Evolutionary conservation across 1,140 invertebrate species (phyloP), one percentile per base, ranked within the genome.

Genomic region (Spodoptera litura): DNA sequence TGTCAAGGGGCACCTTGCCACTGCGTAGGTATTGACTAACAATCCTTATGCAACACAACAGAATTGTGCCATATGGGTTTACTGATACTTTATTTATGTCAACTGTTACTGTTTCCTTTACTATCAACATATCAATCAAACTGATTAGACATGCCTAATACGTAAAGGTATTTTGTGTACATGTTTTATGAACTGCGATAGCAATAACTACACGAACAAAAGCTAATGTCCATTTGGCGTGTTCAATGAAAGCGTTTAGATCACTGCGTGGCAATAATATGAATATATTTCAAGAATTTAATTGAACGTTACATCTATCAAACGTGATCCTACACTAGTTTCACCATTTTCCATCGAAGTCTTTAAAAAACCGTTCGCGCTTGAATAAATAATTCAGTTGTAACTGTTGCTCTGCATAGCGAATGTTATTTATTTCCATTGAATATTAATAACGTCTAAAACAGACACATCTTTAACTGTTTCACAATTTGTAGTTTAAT

Each of bases 191-290:
- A 66, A 49, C 15, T 38, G 38, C 62, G 38, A 66, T 49, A 66
- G 38, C 9, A 44, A 44, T 31, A 44, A 15, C 13, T 27, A 15
- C 59, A 62, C 31, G 15, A 70, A 56, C 52, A 72, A 58, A 68
- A 68, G 58, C 44, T 80, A 83, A 83, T 70, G 72, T 76, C 13
- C 79, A 55, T 73, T 76, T 81, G 56, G 82, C 80, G 79, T 83
- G 78, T 71, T 71, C 27, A 71, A 71, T 58, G 52, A 71, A 71
- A 71, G 59, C 35, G 56, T 35, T 51, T 51, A 68, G 70, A 79
- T 64, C 51, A 78, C n/a, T 64, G 15, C 73, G 49, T 53, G 38
- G 61, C 52, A 66, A 70, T 73, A 74, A 83, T 66, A 80, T 79
- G 56, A 62, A 72, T 78, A 80, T 81, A 56, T 78, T 83, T 77